A percentile compares a stretch with the other conserved stretches of the same genome.
Evolutionary conservation across 2,113 vertebrate species (phyloP).

Genomic region (Vanacampus margaritifer): DNA sequence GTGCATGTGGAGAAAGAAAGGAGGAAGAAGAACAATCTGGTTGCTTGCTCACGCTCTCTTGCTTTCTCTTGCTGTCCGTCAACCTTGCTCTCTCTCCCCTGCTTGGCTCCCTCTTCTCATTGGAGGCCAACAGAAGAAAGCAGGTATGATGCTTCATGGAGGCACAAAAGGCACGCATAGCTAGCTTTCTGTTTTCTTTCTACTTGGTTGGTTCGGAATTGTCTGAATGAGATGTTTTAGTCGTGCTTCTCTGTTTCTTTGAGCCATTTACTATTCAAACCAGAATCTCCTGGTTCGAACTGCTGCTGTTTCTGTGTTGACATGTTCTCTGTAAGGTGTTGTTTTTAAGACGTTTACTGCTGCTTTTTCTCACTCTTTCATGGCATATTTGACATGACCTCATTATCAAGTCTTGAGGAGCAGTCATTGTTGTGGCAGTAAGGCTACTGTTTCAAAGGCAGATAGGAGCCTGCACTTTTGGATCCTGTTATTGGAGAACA

Average conservation of each 20-base stretch:
- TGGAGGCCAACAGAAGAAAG: conserved; percentile 73
- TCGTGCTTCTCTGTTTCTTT: not conserved
- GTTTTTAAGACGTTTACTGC: conserved; percentile 14
- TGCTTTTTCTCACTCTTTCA: conserved; percentile 16
- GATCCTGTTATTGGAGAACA: conserved; percentile 25
- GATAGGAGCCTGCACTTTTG: conserved; percentile 30
- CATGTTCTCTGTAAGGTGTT: conserved; percentile 17
- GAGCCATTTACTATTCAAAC: conserved; percentile 13
- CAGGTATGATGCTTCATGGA: conserved; percentile 77
- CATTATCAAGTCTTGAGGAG: not conserved
- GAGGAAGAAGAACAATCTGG: conserved; percentile 70
- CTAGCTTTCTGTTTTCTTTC: conserved; percentile 37
- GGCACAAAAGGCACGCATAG: conserved; percentile 38
- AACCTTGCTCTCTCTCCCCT: conserved; percentile 6
- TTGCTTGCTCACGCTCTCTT: conserved; percentile 23
- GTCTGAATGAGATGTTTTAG: conserved; percentile 29
- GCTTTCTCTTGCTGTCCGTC: conserved; percentile 11
- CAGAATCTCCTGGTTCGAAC: conserved; percentile 14
- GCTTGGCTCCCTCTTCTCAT: conserved; percentile 59
- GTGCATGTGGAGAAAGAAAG: conserved; percentile 69
- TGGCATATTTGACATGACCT: conserved; percentile 13
- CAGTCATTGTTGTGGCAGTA: conserved; percentile 1
- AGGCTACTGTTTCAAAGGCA: conserved; percentile 17
- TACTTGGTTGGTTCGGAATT: conserved; percentile 30
- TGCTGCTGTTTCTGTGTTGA: conserved; percentile 20